Evolutionary conservation across 2,888 invertebrate species (phyloP), one percentile per base, ranked within the genome.

Genomic region (Matsumyia berberina): DNA sequence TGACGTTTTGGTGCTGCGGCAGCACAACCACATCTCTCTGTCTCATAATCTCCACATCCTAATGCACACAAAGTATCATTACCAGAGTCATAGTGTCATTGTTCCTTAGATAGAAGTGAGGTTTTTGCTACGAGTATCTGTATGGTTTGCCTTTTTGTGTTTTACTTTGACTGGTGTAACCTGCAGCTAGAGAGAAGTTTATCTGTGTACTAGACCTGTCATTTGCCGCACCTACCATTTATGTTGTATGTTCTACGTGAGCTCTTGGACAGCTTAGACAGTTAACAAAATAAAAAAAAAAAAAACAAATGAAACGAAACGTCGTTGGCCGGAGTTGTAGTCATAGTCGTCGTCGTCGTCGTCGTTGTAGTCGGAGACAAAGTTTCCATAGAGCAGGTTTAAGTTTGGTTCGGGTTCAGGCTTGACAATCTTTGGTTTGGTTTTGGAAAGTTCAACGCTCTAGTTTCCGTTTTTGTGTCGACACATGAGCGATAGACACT

Each of bases 161-260:
- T 69, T 49, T 62, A 42, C 44, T 70, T 64, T 72, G 83, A 79
- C 79, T 85, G 66, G 73, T 74, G 80, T 85, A 85, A 80, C 85
- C 85, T 85, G 80, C 85, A 85, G 80, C 74, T 70, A 79, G 19
- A 64, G 64, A 80, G 70, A 85, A 66, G 85, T 80, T 79, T 80
- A 80, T 85, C 85, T 85, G 58, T 66, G 80, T 79, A 76, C 74
- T 76, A 76, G 66, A 79, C 80, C 80, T 85, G 85, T 80, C 85
- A 85, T 79, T 80, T 85, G 85, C 85, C 85, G 85, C 85, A 85
- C 85, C 85, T 85, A 79, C 74, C 83, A 85, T 85, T 83, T 85
- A 74, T 80, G 80, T 80, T 85, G 85, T 74, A 79, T 85, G 79
- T 80, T 80, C 74, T 80, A 74, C 74, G 85, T 79, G 80, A 80